Evolutionary conservation across 2,113 vertebrate species (phyloP), one percentile per base, ranked within the genome.

Genomic region (Eptatretus burgeri): DNA sequence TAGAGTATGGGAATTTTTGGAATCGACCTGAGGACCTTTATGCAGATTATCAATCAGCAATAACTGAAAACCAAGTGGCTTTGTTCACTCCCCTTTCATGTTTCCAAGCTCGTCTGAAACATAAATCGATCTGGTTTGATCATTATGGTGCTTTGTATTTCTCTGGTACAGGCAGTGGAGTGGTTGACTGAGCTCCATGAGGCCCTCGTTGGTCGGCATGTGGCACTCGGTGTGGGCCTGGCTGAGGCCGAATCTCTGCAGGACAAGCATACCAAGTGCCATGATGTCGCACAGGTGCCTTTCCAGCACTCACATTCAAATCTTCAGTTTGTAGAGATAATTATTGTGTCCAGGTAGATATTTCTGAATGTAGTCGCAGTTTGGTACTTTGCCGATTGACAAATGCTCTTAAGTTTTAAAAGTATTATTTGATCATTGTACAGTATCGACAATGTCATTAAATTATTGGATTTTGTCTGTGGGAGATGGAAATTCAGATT

Each of bases 191-290:
- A 98, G 75, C 77, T 98, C 64, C 68, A 95, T 70, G 91, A 98
- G 65, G 91, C 91, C 41, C 74, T 96, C 53, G 72, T 98, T 65
- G 95, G 94, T 76, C 95, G 89, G 17, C 91, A 98, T 14, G 77
- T 84, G 66, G 75, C 84, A 66, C 51, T 96, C 67, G 91, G 91
- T 2, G 87, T 95, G 19, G 86, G 95, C 65, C 70, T 78, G 66
- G 86, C 85, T 74, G 89, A 98, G 77, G 83, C 85, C 13, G 84
- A 81, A 77, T 80, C 80, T 70, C 77, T 98, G 70, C 68, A 94
- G 77, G 91, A 98, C 78, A 98, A 98, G 71, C 89, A 98, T 72
- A 77, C 81, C 71, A 98, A 96, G 73, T 98, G 95, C 75, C 83
- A 95, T 72, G 91, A 98, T 67, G 91, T 98, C 14, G 91, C 89